Conservation (phyloP, 2,797 vertebrate genomes). For the Coranthus polyacanthus region DNA sequence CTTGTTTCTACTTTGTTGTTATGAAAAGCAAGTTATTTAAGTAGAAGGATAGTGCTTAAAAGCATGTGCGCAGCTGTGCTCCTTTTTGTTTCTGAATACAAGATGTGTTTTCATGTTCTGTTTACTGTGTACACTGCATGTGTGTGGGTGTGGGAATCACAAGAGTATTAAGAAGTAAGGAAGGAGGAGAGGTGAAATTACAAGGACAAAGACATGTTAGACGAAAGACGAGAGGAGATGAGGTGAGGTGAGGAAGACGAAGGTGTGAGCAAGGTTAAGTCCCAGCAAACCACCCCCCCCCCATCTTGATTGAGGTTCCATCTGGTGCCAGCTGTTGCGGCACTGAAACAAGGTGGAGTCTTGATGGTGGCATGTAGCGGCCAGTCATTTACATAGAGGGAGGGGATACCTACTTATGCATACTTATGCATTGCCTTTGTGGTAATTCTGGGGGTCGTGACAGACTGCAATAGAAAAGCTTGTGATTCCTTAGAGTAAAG, state of each 20-base stretch:
- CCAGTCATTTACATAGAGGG: constrained; percentile 49
- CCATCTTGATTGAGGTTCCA: constrained; percentile 52
- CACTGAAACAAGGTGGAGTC: constrained; percentile 49
- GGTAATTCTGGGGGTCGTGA: neutral
- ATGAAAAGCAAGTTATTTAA: constrained; percentile 39
- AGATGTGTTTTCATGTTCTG: constrained; percentile 27
- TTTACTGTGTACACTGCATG: neutral
- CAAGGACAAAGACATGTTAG: constrained; percentile 5
- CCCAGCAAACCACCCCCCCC: constrained; percentile 55
- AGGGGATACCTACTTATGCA: constrained; percentile 12
- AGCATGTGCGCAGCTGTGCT: constrained; percentile 38
- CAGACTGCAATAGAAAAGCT: constrained; percentile 16
- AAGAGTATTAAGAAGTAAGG: constrained; percentile 27
- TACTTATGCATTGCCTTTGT: constrained; percentile 17
- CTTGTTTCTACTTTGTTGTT: constrained; percentile 51
- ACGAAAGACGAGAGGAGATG: constrained; percentile 28
- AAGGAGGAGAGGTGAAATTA: constrained; percentile 23
- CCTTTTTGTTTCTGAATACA: neutral
- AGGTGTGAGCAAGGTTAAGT: constrained; percentile 74
- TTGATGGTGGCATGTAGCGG: constrained; percentile 54
- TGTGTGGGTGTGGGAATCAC: constrained; percentile 32
- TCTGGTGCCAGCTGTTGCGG: constrained; percentile 78
- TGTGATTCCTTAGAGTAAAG: constrained; percentile 27
- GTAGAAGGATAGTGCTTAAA: constrained; percentile 40
- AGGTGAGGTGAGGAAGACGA: constrained; percentile 41